A percentile compares a stretch with the other conserved stretches of the same genome.
These are phyloP conservation scores for Alaudala cheleensis DNA, from an alignment of 2,113 vertebrate species.

Conservation along the genomic window DNA sequence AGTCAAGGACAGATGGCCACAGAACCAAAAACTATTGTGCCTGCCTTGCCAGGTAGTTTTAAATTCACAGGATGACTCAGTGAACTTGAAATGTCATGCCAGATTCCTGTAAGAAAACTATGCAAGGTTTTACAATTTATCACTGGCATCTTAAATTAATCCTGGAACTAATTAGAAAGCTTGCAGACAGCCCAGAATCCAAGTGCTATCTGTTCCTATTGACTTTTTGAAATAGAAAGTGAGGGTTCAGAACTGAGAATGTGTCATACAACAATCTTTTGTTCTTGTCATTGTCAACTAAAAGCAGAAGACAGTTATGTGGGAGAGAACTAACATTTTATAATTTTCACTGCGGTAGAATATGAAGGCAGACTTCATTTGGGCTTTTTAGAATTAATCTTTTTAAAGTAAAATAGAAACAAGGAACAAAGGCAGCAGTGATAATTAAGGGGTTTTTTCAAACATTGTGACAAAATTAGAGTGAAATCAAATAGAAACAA, in stretches of 20 bases:
- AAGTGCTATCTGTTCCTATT: constrained; percentile 14
- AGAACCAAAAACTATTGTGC: not conserved
- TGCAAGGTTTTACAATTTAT: constrained; percentile 26
- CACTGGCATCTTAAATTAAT: constrained; percentile 44
- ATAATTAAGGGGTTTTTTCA: not conserved
- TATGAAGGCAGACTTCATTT: not conserved
- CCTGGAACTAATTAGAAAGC: constrained; percentile 42
- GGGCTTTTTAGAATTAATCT: not conserved
- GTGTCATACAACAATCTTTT: not conserved
- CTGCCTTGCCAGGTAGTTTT: not conserved
- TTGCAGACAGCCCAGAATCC: not conserved
- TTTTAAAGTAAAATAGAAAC: not conserved
- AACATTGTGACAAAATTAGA: not conserved
- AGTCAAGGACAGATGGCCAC: not conserved
- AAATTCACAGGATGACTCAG: not conserved
- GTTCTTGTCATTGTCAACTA: not conserved
- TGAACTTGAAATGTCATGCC: constrained; percentile 39
- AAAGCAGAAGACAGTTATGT: not conserved
- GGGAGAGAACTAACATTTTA: not conserved
- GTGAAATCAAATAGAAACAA: not conserved
- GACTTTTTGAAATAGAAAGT: not conserved
- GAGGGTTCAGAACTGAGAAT: not conserved
- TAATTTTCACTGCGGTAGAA: not conserved
- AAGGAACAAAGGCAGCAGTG: not conserved
- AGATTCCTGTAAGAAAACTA: constrained; percentile 11